Evolutionary conservation across 2,797 vertebrate species (phyloP), one percentile per base, ranked within the genome.

Genomic region (Limosa lapponica): DNA sequence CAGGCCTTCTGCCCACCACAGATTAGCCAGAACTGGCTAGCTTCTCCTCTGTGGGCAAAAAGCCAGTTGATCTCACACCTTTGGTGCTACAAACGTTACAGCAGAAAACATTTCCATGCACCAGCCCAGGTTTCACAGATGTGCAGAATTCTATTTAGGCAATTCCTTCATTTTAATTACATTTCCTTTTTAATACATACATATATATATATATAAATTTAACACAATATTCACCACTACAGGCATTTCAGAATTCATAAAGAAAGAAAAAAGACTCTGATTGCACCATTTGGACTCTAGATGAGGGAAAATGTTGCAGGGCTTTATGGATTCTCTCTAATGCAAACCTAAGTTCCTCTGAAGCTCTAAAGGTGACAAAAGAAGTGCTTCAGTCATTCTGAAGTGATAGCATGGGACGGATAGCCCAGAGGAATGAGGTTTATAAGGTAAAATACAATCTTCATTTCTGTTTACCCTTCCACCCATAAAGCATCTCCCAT

Each of bases 131-230:
- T 73, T 95, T 89, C 78, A 95, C 46, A 95, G 84, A 87, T 43
- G 37, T 86, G 49, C 64, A 84, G 82, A 87, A 79, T 82, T 90
- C 75, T 92, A 16, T 69, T 94, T 79, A 85, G 62, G 81, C n/a
- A 82, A 82, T 71, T 94, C 46, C 85, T 96, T 95, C 59, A 79
- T 77, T 92, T 95, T 95, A 96, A 97, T 97, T 95, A 93, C 84
- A 94, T 58, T 93, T 95, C 43, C 30, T 78, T 95, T 96, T 94
- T 86, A 94, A 96, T 88, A 95, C 89, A 92, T 93, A 87, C 95
- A 92, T 88, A 92, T 94, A 88, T 67, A 86, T 66, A 91, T 49
- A 75, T 32, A 92, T 0, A 73, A 91, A 82, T 58, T 94, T 89
- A 51, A 36, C 80, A 93, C 86, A 92, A 80, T 77, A 95, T 94